Percentiles rank a stretch among this genome's conserved stretches.
Evolutionary conservation across 2,888 invertebrate genomes (phyloP).

Genomic region (Rhamphomyia laevipes): DNA sequence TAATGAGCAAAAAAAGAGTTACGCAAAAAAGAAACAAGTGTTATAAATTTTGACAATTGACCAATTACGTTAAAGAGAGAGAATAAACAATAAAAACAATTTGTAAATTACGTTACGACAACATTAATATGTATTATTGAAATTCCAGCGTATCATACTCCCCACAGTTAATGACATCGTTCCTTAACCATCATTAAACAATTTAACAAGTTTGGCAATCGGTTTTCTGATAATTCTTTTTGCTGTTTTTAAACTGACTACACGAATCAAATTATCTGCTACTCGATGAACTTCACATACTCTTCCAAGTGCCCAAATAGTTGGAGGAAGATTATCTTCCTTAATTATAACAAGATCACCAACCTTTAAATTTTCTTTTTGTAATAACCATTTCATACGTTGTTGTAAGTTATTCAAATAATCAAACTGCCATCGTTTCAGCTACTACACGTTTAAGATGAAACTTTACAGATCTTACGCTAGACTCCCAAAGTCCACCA

Average conservation of each 20-base stretch:
- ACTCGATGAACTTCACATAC: background rate
- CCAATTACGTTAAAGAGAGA: no score
- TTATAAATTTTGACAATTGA: no score
- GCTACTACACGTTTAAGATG: no score
- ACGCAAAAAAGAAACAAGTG: no score
- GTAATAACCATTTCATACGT: background rate
- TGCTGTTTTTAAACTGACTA: background rate
- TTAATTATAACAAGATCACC: conserved; percentile 2
- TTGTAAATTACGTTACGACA: no score
- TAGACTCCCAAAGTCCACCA: no score
- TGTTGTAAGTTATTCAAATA: background rate
- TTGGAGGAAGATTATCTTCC: background rate
- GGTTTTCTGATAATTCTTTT: background rate
- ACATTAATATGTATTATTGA: no score
- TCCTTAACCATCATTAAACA: background rate
- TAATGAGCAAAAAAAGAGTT: no score
- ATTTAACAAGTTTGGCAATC: background rate
- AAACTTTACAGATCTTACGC: no score
- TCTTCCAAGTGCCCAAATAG: background rate
- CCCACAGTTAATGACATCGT: background rate
- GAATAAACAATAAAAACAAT: no score
- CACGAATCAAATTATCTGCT: background rate
- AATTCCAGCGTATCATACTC: background rate
- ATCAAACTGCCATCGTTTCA: background rate
- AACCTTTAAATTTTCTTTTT: background rate